Base-by-base conservation (phyloP, 2,888 invertebrate species). In the Scotopteryx bipunctaria region DNA sequence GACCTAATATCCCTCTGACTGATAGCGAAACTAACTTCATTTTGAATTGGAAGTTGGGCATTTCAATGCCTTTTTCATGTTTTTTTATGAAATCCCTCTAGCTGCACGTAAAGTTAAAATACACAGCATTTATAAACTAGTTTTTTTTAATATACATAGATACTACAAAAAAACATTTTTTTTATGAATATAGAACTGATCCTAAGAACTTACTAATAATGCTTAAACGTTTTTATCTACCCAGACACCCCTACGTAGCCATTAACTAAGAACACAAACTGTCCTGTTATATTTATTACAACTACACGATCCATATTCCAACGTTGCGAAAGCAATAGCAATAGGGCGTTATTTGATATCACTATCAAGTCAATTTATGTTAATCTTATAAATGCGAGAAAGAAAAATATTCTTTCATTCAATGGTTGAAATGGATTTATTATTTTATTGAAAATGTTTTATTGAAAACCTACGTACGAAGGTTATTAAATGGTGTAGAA, bases 231-330 rank as follows among this genome's bases (percentile, higher is more conserved):
- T 76, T 72, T 74, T 75, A 76, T 73, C 59, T 68, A 74, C 78
- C 73, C 70, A 76, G 72, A 71, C 67, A 67, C 61, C 67, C 67
- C 71, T 67, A 66, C 65, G 68, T 69, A 73, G 75, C 80, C 78
- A 83, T 85, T 86, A 83, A 79, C 76, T 76, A 77, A 76, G 80
- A 85, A 84, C 75, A 83, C 82, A 81, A 77, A 81, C 79, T 71
- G 72, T 71, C 76, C 72, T 73, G 78, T 81, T 80, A 78, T 76
- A 75, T n/a, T n/a, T n/a, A n/a, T 80, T 81, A 81, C 76, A 76
- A 83, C 76, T 76, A 74, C 71, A 75, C 78, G 65, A 78, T 82
- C 75, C 71, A 81, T 83, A 84, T 79, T 74, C 73, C 67, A 61
- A 69, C 71, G 73, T 71, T 79, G n/a, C 65, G 71, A 76, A 81